These are phyloP conservation scores for Zaprionus bogoriensis DNA, from an alignment of 2,888 invertebrate genomes.

Conservation along the genomic window DNA sequence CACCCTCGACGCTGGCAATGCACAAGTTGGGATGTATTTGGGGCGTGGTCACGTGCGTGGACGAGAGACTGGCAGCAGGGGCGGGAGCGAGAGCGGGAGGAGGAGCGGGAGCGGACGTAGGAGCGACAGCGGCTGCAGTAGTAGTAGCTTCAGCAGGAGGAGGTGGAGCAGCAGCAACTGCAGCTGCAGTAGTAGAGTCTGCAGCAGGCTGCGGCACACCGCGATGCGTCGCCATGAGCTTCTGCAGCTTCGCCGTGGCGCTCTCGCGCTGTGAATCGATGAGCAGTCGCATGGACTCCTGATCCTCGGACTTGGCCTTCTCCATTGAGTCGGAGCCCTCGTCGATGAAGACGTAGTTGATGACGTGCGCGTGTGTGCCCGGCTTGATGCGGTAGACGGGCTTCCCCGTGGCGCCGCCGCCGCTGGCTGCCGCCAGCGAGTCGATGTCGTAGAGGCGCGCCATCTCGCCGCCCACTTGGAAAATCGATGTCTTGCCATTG, in stretches of 20 bases:
- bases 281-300: conserved; percentile 77
- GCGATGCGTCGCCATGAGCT: conserved; percentile 72
- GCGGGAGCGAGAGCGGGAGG: neutral
- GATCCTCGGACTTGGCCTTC: conserved; percentile 78
- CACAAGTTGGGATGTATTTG: conserved; percentile 61
- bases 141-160: neutral
- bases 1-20: conserved; percentile 62
- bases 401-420: conserved; percentile 27
- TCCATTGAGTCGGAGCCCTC: conserved; percentile 77
- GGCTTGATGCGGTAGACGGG: conserved; percentile 80
- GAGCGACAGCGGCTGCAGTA: neutral
- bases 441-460: conserved; percentile 75
- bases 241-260: conserved; percentile 78
- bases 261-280: conserved; percentile 78
- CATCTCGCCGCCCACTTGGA: conserved; percentile 78
- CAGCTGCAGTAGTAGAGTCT: neutral
- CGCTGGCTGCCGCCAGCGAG: conserved; percentile 37
- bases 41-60: conserved; percentile 42
- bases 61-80: neutral
- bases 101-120: neutral
- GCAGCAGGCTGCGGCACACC: conserved; percentile 3
- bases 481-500: conserved; percentile 80
- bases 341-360: conserved; percentile 81
- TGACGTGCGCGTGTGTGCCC: conserved; percentile 81
- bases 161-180: neutral